These are phyloP conservation scores for Drosophila subpulchrella DNA, from an alignment of 1,140 invertebrate genomes.

Conservation along the genomic window DNA sequence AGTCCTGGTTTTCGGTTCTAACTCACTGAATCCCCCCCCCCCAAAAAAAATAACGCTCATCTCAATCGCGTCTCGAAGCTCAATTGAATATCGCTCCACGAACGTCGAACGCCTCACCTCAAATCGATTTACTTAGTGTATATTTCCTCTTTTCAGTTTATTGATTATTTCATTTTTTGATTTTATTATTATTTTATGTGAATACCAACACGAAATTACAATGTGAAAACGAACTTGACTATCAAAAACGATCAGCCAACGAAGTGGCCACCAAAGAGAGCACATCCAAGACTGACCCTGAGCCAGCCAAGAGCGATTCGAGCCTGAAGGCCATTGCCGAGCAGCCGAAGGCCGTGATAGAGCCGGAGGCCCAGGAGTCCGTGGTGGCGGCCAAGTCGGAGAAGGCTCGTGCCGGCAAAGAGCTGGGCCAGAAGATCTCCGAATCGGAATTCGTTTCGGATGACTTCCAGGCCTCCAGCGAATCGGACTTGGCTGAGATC, in stretches of 20 bases:
- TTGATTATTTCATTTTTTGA: constrained; percentile 1
- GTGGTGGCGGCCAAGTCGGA: constrained; percentile 9
- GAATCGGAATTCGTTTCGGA: constrained; percentile 89
- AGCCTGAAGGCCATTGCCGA: constrained; percentile 36
- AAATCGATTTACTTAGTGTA: constrained; percentile 8
- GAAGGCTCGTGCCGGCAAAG: constrained; percentile 24
- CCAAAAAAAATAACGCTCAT: constrained; percentile 3
- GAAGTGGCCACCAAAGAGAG: constrained; percentile 23
- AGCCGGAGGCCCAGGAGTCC: constrained; percentile 18
- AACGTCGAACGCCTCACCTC: constrained; percentile 42
- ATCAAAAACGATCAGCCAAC: constrained; percentile 33
- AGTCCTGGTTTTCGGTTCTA: constrained; percentile 25
- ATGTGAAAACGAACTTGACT: constrained; percentile 16
- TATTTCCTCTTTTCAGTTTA: constrained; percentile 18
- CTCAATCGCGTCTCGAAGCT: constrained; percentile 46
- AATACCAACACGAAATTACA: constrained; percentile 49
- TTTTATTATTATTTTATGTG: constrained; percentile 27
- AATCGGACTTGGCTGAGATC: constrained; percentile 88
- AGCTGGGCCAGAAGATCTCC: constrained; percentile 58
- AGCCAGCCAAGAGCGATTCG: constrained; percentile 18
- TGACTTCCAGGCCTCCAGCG: constrained; percentile 86
- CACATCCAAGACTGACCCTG: constrained; percentile 33
- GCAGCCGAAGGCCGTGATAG: constrained; percentile 52
- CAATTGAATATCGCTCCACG: constrained; percentile 31
- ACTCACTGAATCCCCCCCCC: background rate